These are phyloP conservation scores for Poeciliopsis turneri DNA, from an alignment of 2,797 vertebrate species.

Conservation along the genomic window DNA sequence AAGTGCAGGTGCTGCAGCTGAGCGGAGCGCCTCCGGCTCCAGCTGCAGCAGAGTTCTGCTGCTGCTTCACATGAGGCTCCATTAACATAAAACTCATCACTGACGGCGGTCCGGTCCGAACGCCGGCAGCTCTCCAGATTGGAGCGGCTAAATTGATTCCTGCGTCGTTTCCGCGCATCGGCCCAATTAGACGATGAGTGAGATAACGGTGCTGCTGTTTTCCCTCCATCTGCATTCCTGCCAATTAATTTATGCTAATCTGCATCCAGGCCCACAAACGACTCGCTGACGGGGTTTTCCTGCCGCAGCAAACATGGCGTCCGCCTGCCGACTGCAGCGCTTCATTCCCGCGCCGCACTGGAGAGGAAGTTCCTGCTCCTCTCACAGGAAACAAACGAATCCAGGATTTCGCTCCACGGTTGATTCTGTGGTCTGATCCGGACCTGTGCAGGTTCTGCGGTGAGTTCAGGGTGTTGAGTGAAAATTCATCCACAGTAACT, in stretches of 20 bases:
- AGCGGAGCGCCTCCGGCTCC: neutral
- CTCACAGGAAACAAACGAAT: neutral
- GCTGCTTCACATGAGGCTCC: conserved; percentile 10
- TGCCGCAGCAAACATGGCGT: conserved; percentile 9
- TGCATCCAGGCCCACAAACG: conserved; percentile 23
- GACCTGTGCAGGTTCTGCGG: neutral
- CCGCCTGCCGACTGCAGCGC: conserved; percentile 7
- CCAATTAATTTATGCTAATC: conserved; percentile 67
- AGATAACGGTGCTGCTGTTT: conserved; percentile 44
- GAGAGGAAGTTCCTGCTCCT: neutral
- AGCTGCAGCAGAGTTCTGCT: too few species aligned
- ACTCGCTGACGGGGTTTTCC: conserved; percentile 9
- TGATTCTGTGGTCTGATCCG: too few species aligned
- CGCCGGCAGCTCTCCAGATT: conserved; percentile 12
- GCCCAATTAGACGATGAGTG: conserved; percentile 50
- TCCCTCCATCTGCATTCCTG: conserved; percentile 45
- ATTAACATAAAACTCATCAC: conserved; percentile 37
- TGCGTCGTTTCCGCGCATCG: conserved; percentile 27
- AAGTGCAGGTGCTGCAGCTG: neutral
- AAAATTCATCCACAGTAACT: neutral
- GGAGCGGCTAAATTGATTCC: conserved; percentile 17
- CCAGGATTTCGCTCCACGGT: neutral
- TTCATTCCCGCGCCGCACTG: neutral
- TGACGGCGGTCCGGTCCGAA: conserved; percentile 15
- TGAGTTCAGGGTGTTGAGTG: neutral